phyloP scores from a whole-genome alignment of 1,140 invertebrate species.

The Meloidogyne hapla region DNA sequence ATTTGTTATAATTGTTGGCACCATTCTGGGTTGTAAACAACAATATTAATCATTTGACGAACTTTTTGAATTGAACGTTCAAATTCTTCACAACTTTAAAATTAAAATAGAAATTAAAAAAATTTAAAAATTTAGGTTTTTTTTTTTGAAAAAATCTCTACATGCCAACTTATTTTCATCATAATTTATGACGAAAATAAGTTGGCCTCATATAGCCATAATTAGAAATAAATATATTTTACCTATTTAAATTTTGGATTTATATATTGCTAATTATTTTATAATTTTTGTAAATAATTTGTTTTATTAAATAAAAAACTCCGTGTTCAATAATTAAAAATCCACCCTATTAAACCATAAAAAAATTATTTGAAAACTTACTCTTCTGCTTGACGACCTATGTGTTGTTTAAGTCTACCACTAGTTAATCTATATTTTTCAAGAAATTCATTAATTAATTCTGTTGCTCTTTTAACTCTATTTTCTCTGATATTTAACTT shows the following conservation, averaged over 20 bases:
- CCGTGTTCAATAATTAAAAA: too few species aligned
- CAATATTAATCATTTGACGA: constrained; percentile 14
- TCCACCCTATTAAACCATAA: too few species aligned
- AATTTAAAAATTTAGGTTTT: too few species aligned
- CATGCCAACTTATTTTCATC: too few species aligned
- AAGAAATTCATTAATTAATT: constrained; percentile 27
- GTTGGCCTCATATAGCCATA: too few species aligned
- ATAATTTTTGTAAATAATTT: too few species aligned
- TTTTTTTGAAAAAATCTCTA: too few species aligned
- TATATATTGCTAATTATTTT: too few species aligned
- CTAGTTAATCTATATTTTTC: constrained; percentile 27
- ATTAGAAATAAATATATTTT: too few species aligned
- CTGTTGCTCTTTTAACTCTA: constrained; percentile 3
- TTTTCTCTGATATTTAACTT: constrained; percentile 23
- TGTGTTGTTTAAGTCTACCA: constrained; percentile 19
- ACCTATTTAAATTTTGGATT: too few species aligned
- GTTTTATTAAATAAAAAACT: too few species aligned
- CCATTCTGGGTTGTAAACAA: neutral
- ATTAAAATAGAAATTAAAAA: neutral
- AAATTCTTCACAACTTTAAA: constrained; percentile 27
- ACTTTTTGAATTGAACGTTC: constrained; percentile 29
- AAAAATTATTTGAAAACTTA: neutral
- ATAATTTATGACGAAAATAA: too few species aligned
- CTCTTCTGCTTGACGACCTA: constrained; percentile 35
- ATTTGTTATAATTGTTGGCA: neutral